phyloP scores from a whole-genome alignment of 2,113 vertebrate species.

The Mormyrus lacerda region DNA sequence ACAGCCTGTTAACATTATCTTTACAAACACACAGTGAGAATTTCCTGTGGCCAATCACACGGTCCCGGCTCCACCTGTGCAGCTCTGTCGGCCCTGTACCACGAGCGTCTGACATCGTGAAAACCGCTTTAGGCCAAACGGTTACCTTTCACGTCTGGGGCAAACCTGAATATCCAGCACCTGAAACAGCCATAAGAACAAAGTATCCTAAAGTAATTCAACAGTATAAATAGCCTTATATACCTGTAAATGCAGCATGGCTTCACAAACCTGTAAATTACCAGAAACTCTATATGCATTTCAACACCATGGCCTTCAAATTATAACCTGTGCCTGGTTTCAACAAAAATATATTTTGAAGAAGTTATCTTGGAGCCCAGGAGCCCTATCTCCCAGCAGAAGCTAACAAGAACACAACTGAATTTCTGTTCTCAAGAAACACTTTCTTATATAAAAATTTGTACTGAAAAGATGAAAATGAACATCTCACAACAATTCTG shows the following conservation, averaged over 20 bases:
- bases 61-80: background rate
- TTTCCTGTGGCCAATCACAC: constrained; percentile 6
- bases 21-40: background rate
- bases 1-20: constrained; percentile 29
- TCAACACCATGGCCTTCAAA: background rate
- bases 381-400: no score
- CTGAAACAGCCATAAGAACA: background rate
- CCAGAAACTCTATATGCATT: background rate
- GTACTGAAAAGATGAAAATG: background rate
- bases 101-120: background rate
- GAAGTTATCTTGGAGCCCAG: background rate
- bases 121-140: background rate
- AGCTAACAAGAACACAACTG: background rate
- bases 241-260: background rate
- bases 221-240: background rate
- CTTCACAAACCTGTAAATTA: background rate
- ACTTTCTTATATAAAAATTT: background rate
- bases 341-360: background rate
- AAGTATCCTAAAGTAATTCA: background rate
- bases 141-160: background rate
- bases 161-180: background rate
- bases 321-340: background rate
- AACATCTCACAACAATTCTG: background rate
- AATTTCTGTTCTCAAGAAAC: background rate
- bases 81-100: background rate